Evolutionary conservation across 2,888 invertebrate genomes (phyloP).

Genomic region (Ametastegia equiseti): DNA sequence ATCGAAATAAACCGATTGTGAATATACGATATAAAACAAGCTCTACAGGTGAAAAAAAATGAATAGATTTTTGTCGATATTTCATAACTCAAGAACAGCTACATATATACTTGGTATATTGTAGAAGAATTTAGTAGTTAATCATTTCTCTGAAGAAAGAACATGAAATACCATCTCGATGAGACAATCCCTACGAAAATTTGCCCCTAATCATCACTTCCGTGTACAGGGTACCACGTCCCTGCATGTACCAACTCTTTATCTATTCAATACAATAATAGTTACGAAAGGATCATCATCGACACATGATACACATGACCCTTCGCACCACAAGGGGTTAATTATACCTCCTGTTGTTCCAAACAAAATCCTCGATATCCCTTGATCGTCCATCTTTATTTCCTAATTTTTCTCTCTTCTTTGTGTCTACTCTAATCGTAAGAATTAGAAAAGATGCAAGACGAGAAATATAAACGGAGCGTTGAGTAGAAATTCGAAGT

Average conservation of each 20-base stretch:
- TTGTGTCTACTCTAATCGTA: neutral
- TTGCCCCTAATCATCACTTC: neutral
- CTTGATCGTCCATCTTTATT: neutral
- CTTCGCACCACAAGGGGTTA: conserved; percentile 12
- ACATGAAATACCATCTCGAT: neutral
- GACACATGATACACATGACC: neutral
- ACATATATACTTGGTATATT: too few relatives aligned
- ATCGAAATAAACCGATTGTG: too few relatives aligned
- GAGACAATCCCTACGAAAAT: neutral
- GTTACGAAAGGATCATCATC: conserved; percentile 9
- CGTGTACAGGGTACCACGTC: conserved; percentile 7
- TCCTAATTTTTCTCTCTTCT: neutral
- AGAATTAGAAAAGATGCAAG: neutral
- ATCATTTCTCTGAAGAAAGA: neutral
- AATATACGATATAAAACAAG: too few relatives aligned
- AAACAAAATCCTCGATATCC: conserved; percentile 1
- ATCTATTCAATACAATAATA: neutral
- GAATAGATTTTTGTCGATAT: too few relatives aligned
- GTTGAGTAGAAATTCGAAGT: neutral
- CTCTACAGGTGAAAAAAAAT: too few relatives aligned
- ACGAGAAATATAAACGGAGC: neutral
- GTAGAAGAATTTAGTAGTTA: neutral
- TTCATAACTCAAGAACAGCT: too few relatives aligned
- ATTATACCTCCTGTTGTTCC: conserved; percentile 26
- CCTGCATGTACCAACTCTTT: neutral